Evolutionary conservation across 2,113 vertebrate species (phyloP).

Genomic region (mouse (Mus musculus)): GRCm39 chr1:60038001-60038500

Average conservation of each 20-base stretch:
- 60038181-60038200: not conserved
- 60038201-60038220: no score
- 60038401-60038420: not conserved
- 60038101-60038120: no score
- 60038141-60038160: no score
- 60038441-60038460: no score
- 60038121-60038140: not conserved
- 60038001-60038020: not conserved
- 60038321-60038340: not conserved
- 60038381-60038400: not conserved
- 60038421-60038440: not conserved
- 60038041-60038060: not conserved
- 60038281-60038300: not conserved
- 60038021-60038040: not conserved
- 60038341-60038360: not conserved
- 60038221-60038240: not conserved
- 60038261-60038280: not conserved
- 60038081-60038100: not conserved
- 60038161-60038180: not conserved
- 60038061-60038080: not conserved
- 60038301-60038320: not conserved
- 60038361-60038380: not conserved
- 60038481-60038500: not conserved
- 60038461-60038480: not conserved
- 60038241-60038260: not conserved